Conservation (phyloP, 2,797 vertebrate species). For the Heteromormyrus szaboi region DNA sequence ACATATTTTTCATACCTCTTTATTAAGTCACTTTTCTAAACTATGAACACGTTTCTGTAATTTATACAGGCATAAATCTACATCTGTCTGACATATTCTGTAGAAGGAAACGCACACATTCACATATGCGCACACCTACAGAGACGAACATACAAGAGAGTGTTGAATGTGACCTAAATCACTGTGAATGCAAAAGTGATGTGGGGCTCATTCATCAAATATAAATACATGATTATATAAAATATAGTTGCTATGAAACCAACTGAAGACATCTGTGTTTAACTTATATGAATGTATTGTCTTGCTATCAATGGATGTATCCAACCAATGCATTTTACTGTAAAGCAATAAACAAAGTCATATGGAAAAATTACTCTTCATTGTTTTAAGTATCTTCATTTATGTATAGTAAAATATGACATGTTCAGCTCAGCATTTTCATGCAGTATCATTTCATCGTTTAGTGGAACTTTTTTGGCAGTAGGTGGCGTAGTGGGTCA, state of each 20-base stretch:
- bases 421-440: background rate
- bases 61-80: conserved; percentile 28
- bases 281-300: conserved; percentile 51
- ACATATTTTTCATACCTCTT: conserved; percentile 31
- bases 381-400: background rate
- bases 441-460: background rate
- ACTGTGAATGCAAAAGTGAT: conserved; percentile 39
- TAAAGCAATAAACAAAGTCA: conserved; percentile 47
- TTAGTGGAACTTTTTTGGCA: background rate
- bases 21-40: conserved; percentile 32
- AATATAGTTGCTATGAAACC: conserved; percentile 20
- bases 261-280: conserved; percentile 41
- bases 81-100: conserved; percentile 13
- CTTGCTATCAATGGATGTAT: conserved; percentile 51
- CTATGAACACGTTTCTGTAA: conserved; percentile 25
- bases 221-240: conserved; percentile 24
- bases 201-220: conserved; percentile 25
- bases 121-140: background rate
- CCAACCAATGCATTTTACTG: conserved; percentile 50
- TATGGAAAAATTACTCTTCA: background rate
- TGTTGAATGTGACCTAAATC: conserved; percentile 42
- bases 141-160: conserved; percentile 23
- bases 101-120: conserved; percentile 24
- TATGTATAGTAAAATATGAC: background rate
- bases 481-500: background rate